A percentile compares a stretch with the other conserved stretches of the same genome.
Evolutionary conservation across 2,113 vertebrate species (phyloP).

Genomic region (Pyxicephalus adspersus): DNA sequence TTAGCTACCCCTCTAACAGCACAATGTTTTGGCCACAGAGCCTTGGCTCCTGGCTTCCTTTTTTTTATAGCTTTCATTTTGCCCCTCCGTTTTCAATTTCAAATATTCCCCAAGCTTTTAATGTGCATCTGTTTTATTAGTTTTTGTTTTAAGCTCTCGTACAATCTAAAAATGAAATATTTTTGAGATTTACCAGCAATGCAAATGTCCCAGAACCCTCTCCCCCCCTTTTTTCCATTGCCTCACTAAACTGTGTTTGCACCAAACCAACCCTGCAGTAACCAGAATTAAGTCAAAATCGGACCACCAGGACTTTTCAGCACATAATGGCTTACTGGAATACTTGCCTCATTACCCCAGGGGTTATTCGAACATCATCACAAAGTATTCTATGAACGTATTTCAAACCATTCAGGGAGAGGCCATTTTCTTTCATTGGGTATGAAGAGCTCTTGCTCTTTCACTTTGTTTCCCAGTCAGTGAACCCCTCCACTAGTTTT

Average conservation of each 20-base stretch:
- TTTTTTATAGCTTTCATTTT: constrained; percentile 15
- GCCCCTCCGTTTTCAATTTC: constrained; percentile 2
- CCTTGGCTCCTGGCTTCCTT: constrained; percentile 1
- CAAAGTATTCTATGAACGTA: constrained; percentile 23
- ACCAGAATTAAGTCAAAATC: neutral
- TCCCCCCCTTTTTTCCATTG: neutral
- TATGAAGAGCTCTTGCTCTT: neutral
- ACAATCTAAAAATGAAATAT: neutral
- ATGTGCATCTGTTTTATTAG: neutral
- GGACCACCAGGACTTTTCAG: neutral
- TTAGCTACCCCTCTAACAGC: neutral
- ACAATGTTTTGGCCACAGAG: neutral
- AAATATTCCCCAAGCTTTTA: neutral
- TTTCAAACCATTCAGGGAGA: constrained; percentile 36
- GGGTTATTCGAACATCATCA: neutral
- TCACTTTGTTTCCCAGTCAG: neutral
- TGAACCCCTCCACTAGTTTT: constrained; percentile 53
- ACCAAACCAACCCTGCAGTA: constrained; percentile 10
- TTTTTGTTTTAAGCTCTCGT: neutral
- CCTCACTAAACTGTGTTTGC: neutral
- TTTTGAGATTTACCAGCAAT: constrained; percentile 43
- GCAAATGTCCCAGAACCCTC: constrained; percentile 8
- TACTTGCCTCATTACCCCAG: constrained; percentile 25
- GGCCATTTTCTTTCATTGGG: neutral
- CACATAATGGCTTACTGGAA: constrained; percentile 25